Conservation (phyloP, 2,888 invertebrate genomes). For the Stomorhina lunata region DNA sequence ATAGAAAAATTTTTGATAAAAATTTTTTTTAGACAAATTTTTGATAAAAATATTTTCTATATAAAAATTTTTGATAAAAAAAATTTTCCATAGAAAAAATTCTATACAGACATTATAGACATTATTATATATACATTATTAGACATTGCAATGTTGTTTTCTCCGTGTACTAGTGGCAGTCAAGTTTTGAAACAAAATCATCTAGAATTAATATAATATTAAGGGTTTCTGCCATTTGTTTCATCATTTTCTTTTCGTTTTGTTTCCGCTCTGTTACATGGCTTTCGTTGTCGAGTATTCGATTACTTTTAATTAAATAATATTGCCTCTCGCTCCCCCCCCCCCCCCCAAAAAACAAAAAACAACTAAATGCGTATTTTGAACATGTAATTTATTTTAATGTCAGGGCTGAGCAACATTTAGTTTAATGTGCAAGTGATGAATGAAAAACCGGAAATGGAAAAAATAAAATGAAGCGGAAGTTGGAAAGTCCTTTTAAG, state of each 20-base stretch:
- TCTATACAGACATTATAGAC: too few relatives aligned
- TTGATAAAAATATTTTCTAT: too few relatives aligned
- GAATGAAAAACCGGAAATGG: not conserved
- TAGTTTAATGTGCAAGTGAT: not conserved
- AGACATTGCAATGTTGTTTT: not conserved
- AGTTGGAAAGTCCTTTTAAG: not conserved
- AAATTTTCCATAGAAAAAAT: too few relatives aligned
- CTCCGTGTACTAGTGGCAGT: too few relatives aligned
- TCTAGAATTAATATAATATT: slow-evolving; percentile 20
- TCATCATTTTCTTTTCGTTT: slow-evolving; percentile 6
- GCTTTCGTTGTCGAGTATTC: slow-evolving; percentile 26
- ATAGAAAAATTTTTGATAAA: too few relatives aligned
- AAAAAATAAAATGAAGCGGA: not conserved
- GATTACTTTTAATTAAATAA: slow-evolving; percentile 55
- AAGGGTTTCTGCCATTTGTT: slow-evolving; percentile 26
- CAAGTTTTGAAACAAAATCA: not conserved
- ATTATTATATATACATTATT: too few relatives aligned
- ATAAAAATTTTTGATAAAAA: too few relatives aligned
- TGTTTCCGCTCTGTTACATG: slow-evolving; percentile 35
- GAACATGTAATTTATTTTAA: slow-evolving; percentile 4
- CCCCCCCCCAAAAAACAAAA: not conserved
- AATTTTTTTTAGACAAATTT: too few relatives aligned
- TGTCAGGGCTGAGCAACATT: not conserved
- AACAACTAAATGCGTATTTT: not conserved
- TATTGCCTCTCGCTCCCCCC: slow-evolving; percentile 30